A percentile compares a stretch with the other conserved stretches of the same genome.
These are phyloP conservation scores for Ameiurus melas DNA, from an alignment of 2,113 vertebrate genomes.

Conservation along the genomic window DNA sequence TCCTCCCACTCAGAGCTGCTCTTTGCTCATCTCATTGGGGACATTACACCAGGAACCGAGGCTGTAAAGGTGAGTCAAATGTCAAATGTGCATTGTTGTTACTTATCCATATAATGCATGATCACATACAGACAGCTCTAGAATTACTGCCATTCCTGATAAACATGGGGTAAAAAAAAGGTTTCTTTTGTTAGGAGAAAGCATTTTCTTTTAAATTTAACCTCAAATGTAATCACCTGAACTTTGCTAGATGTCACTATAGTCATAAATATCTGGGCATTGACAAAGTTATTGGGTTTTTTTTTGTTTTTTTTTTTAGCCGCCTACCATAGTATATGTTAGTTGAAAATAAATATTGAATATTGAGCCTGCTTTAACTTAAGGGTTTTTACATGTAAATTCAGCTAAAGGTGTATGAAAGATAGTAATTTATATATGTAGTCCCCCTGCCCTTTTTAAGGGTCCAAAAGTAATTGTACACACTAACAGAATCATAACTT, in stretches of 20 bases:
- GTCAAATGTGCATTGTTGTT: neutral
- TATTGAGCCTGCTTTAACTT: too few relatives aligned
- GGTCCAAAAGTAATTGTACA: too few relatives aligned
- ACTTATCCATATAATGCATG: neutral
- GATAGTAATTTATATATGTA: too few relatives aligned
- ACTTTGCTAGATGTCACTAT: neutral
- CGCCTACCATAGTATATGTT: too few relatives aligned
- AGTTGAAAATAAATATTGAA: too few relatives aligned
- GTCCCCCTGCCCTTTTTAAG: too few relatives aligned
- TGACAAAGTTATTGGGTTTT: neutral
- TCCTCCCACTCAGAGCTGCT: slow-evolving; percentile 75
- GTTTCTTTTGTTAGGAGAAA: neutral
- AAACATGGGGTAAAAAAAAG: neutral
- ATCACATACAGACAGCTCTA: neutral
- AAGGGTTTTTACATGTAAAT: too few relatives aligned
- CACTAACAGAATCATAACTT: too few relatives aligned
- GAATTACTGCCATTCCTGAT: neutral
- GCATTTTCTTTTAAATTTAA: neutral
- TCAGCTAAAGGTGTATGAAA: too few relatives aligned
- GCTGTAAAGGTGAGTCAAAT: slow-evolving; percentile 73
- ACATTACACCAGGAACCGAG: slow-evolving; percentile 77
- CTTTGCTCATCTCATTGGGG: slow-evolving; percentile 76
- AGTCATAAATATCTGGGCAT: neutral
- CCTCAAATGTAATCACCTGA: neutral
- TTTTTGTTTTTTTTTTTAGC: too few relatives aligned